These are phyloP conservation scores for Altica lythri DNA, from an alignment of 2,888 invertebrate species.

Conservation along the genomic window DNA sequence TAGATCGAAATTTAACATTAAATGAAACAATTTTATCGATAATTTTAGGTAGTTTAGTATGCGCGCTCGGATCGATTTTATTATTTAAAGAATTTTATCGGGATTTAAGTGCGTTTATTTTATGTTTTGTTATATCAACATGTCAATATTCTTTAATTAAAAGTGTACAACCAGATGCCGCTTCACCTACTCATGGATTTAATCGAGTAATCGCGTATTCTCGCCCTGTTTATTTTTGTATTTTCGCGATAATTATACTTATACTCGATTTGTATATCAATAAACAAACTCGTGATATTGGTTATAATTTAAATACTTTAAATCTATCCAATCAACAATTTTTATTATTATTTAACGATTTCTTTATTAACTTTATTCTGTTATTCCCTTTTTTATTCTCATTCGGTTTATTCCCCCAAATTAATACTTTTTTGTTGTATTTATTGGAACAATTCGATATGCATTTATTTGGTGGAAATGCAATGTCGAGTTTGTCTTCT, in stretches of 20 bases:
- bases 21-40: conserved; percentile 83
- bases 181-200: conserved; percentile 97
- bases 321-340: conserved; percentile 61
- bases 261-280: conserved; percentile 52
- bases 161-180: conserved; percentile 98
- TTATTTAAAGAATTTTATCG: conserved; percentile 85
- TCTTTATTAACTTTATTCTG: conserved; percentile 78
- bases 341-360: conserved; percentile 71
- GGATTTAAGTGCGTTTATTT: conserved; percentile 90
- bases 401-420: conserved; percentile 93
- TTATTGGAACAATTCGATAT: conserved; percentile 94
- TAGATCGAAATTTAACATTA: conserved; percentile 88
- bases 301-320: conserved; percentile 29
- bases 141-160: conserved; percentile 97
- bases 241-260: conserved; percentile 65
- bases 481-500: conserved; percentile 81
- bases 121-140: conserved; percentile 97
- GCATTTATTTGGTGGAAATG: conserved; percentile 88
- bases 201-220: conserved; percentile 94
- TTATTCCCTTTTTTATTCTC: conserved; percentile 95
- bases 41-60: conserved; percentile 81
- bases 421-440: conserved; percentile 96
- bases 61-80: conserved; percentile 82
- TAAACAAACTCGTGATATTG: conserved; percentile 50
- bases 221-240: conserved; percentile 89